Base-by-base conservation (phyloP, 2,113 vertebrate genomes). In the Oreochromis niloticus region DNA sequence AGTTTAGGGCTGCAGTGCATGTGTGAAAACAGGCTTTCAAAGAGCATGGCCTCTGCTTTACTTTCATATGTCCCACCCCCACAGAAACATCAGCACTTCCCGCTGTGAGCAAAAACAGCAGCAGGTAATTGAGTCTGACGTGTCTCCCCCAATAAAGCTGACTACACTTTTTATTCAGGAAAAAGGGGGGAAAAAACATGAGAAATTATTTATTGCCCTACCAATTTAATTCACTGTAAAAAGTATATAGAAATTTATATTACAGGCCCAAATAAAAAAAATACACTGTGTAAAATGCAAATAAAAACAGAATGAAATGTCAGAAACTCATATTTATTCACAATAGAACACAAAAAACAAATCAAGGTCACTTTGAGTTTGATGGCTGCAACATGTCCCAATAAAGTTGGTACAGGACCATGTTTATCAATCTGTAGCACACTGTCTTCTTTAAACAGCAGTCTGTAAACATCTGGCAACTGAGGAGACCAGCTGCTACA, bases 41-140 rank as follows among this genome's bases (percentile, higher is more conserved):
- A 93, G 56, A 61, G 88, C 75, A 87, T 83, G 80, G 82, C 86
- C 82, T 81, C 88, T 85, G 89, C 78, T 90, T 94, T 85, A 90
- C 86, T 81, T 81, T 82, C 84, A 87, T 61, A 89, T 94, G 81
- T 84, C 27, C 57, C 5, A 13, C 82, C 83, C 27, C 46, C n/a
- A 57, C 78, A 87, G 50, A 88, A 92, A 87, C 34, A 83, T 71
- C 66, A 4, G 52, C 34, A 46, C 32, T 56, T 46, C 90, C 63
- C 80, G 79, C 85, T 90, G 87, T 71, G 82, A 88, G 66, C 54
- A 39, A 61, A 80, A 73, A 54, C 54, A 82, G 32, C 14, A 59
- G 75, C 61, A 85, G 54, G 22, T 92, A 89, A 90, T 87, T 55
- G 22, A 55, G 82, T 85, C 81, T 91, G 85, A 92, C 87, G 85